These are phyloP conservation scores for Myiotriccus ornatus DNA, from an alignment of 2,797 vertebrate species.

Conservation along the genomic window DNA sequence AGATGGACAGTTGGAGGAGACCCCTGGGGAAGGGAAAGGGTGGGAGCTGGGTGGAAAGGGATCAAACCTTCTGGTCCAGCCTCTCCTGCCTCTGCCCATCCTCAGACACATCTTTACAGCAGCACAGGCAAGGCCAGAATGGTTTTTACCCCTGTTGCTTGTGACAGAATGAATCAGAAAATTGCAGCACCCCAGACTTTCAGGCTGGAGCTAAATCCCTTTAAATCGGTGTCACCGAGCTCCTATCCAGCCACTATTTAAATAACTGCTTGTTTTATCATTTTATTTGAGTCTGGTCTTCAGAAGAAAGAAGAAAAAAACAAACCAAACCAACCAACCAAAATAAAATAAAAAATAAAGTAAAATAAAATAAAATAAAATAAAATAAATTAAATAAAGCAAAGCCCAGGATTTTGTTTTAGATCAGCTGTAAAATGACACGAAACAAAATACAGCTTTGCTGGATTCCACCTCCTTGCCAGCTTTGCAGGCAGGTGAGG, in stretches of 20 bases:
- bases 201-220: conserved; percentile 36
- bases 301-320: not conserved
- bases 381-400: not conserved
- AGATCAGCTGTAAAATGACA: not conserved
- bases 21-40: not conserved
- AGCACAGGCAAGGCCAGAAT: not conserved
- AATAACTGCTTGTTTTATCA: not conserved
- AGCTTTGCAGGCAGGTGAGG: not conserved
- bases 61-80: not conserved
- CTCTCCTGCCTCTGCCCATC: not conserved
- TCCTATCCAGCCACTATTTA: not conserved
- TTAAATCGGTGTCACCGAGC: not conserved
- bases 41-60: not conserved
- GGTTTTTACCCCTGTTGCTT: not conserved
- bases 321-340: not conserved
- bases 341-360: not conserved
- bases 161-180: conserved; percentile 54
- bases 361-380: not conserved
- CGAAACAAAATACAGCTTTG: not conserved
- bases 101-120: not conserved
- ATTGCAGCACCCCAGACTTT: conserved; percentile 20
- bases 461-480: not conserved
- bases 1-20: not conserved
- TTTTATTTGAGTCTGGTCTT: not conserved
- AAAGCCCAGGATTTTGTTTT: not conserved